These are phyloP conservation scores for Scaptomyza flava DNA, from an alignment of 2,888 invertebrate genomes.

Conservation along the genomic window DNA sequence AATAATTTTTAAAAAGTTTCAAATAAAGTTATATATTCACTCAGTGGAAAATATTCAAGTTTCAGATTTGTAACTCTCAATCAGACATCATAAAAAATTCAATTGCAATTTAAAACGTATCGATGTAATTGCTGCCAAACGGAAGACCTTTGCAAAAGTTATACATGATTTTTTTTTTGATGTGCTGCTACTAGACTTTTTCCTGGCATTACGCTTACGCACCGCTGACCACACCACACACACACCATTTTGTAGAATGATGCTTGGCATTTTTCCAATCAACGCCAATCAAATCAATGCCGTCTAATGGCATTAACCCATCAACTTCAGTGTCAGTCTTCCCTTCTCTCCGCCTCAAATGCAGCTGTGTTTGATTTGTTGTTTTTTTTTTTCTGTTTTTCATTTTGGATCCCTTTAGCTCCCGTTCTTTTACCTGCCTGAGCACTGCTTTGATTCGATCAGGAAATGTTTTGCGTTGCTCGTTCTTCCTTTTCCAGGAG, in stretches of 20 bases:
- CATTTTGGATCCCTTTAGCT: neutral
- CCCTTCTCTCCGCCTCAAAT: slow-evolving; percentile 15
- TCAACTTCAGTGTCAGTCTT: slow-evolving; percentile 63
- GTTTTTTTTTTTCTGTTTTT: slow-evolving; percentile 9
- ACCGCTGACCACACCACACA: slow-evolving; percentile 22
- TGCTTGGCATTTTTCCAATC: slow-evolving; percentile 73
- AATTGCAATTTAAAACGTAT: slow-evolving; percentile 2
- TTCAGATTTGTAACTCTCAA: neutral
- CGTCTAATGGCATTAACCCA: slow-evolving; percentile 82
- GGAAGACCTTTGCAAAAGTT: neutral
- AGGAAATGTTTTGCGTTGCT: slow-evolving; percentile 63
- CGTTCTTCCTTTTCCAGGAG: neutral
- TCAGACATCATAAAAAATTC: slow-evolving; percentile 6
- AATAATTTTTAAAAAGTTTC: no score
- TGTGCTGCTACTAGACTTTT: neutral
- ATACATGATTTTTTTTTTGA: neutral
- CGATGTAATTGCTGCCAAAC: neutral
- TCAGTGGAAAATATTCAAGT: neutral
- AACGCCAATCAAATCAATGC: slow-evolving; percentile 82
- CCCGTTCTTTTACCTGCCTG: neutral
- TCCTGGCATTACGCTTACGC: slow-evolving; percentile 51
- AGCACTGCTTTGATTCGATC: slow-evolving; percentile 72
- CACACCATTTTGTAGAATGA: neutral
- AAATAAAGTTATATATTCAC: no score
- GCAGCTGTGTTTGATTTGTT: slow-evolving; percentile 33